Evolutionary conservation across 2,113 vertebrate species (phyloP).

Genomic region (Halcyon malimbica): DNA sequence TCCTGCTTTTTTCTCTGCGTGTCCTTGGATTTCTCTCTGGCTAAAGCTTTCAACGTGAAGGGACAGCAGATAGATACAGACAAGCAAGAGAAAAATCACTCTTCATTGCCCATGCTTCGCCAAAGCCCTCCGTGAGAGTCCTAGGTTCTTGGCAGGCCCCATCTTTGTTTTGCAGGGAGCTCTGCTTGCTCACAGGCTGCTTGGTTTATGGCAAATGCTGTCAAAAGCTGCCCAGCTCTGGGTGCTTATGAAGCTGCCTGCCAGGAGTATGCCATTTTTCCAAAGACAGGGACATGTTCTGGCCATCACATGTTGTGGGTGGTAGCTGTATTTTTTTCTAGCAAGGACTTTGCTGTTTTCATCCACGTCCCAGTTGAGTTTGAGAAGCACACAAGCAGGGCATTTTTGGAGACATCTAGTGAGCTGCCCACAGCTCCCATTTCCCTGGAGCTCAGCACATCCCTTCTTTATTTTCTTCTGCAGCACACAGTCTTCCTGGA

Average conservation of each 20-base stretch:
- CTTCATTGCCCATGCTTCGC: not conserved
- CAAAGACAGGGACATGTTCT: not conserved
- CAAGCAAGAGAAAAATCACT: not conserved
- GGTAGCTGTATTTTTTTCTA: slow-evolving; percentile 33
- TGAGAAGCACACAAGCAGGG: not conserved
- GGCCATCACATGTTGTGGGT: not conserved
- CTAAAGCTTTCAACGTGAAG: not conserved
- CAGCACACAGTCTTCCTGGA: not conserved
- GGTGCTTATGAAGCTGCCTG: not conserved
- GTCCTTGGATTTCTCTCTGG: not conserved
- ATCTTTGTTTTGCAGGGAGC: not conserved
- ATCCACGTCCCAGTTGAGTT: not conserved
- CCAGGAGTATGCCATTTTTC: not conserved
- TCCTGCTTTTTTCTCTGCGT: not conserved
- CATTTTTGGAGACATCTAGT: not conserved
- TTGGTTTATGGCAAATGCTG: not conserved
- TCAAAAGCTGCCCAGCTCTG: not conserved
- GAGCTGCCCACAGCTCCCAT: not conserved
- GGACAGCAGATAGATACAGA: not conserved
- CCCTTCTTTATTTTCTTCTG: not conserved
- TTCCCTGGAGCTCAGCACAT: not conserved
- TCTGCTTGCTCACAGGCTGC: not conserved
- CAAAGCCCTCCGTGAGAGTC: not conserved
- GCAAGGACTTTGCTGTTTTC: slow-evolving; percentile 6
- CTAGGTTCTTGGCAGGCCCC: not conserved